A percentile compares a stretch with the other conserved stretches of the same genome.
These are phyloP conservation scores for Austrolebias charrua DNA, from an alignment of 2,797 vertebrate genomes.

Conservation along the genomic window DNA sequence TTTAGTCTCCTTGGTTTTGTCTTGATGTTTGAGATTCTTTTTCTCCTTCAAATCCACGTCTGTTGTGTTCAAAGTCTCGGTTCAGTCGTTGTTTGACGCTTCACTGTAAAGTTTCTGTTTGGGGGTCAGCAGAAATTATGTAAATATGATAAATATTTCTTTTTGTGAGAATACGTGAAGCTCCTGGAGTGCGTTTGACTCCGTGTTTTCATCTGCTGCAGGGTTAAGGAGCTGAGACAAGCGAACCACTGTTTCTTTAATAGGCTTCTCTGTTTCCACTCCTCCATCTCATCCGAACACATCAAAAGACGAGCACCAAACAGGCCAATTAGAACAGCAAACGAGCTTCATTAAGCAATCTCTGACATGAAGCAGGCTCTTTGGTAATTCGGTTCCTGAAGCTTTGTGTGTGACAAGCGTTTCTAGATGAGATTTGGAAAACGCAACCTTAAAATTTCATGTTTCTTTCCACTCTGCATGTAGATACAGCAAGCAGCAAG, in stretches of 20 bases:
- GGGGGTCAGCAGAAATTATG: conserved; percentile 12
- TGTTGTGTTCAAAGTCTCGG: conserved; percentile 25
- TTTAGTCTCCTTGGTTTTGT: conserved; percentile 34
- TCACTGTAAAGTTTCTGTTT: conserved; percentile 28
- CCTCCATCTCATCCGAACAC: conserved; percentile 57
- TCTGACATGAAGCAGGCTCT: conserved; percentile 42
- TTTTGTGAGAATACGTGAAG: conserved; percentile 15
- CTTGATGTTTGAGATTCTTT: conserved; percentile 32
- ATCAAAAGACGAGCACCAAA: conserved; percentile 71
- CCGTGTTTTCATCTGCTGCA: conserved; percentile 42
- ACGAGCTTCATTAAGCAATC: conserved; percentile 59
- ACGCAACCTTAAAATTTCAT: conserved; percentile 23
- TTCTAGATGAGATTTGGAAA: conserved; percentile 33
- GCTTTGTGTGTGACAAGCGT: conserved; percentile 34
- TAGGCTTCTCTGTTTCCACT: conserved; percentile 51
- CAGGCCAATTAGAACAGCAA: conserved; percentile 70
- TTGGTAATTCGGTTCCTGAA: conserved; percentile 51
- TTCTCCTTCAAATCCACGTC: conserved; percentile 27
- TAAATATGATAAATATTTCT: conserved; percentile 33
- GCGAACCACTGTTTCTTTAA: conserved; percentile 46
- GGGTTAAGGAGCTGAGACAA: conserved; percentile 41
- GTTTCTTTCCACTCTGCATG: conserved; percentile 17
- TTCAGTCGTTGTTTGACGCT: conserved; percentile 40
- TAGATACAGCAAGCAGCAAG: conserved; percentile 3
- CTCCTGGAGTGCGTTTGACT: conserved; percentile 29